Conservation (phyloP, 2,888 invertebrate genomes). For the Saturnia pavonia region DNA sequence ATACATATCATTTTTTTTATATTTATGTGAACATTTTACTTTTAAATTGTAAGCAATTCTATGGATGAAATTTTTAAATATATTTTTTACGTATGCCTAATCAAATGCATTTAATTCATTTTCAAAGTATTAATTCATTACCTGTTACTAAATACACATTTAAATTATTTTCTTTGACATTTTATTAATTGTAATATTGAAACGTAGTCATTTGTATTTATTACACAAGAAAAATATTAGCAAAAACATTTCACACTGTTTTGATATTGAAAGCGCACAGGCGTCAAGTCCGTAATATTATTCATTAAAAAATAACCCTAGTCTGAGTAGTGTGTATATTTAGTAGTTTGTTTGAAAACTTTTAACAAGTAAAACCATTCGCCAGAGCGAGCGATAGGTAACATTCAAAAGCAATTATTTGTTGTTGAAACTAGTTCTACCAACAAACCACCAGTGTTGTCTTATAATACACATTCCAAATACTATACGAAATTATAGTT, state of each 20-base stretch:
- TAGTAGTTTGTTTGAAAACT: not conserved
- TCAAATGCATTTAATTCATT: too few species aligned
- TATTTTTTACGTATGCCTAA: too few species aligned
- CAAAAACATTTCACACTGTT: not conserved
- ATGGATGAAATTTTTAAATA: too few species aligned
- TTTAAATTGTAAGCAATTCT: too few species aligned
- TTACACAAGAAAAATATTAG: not conserved
- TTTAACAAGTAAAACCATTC: slow-evolving; percentile 29
- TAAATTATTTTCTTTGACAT: too few species aligned
- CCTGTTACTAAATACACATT: too few species aligned
- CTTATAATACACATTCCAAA: not conserved
- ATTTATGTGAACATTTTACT: too few species aligned
- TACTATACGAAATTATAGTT: too few species aligned
- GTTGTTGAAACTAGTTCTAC: slow-evolving; percentile 28
- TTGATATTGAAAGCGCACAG: not conserved
- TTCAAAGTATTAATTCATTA: too few species aligned
- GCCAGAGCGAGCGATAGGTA: slow-evolving; percentile 27
- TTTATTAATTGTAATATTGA: too few species aligned
- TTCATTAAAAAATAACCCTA: not conserved
- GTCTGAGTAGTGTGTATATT: not conserved
- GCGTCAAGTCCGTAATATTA: not conserved
- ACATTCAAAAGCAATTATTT: slow-evolving; percentile 38
- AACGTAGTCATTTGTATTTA: too few species aligned
- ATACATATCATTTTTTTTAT: not conserved
- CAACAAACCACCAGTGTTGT: not conserved